Evolutionary conservation across 2,113 vertebrate genomes (phyloP), one percentile per base, ranked within the genome.

Genomic region (Ivindomyrus marchei): DNA sequence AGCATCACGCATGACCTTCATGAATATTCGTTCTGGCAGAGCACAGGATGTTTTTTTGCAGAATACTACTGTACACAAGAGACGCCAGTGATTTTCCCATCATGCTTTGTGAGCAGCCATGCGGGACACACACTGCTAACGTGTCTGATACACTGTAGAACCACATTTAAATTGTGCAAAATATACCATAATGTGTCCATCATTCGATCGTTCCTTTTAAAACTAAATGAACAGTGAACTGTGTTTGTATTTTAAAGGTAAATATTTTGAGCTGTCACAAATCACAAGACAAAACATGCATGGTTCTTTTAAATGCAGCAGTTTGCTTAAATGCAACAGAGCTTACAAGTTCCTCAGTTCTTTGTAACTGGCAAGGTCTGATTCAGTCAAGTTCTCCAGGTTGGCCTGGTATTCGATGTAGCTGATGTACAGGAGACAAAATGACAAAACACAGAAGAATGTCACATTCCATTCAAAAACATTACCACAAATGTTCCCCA

Each of bases 281-380:
- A 86, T 70, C 27, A 86, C 15, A 50, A 50, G 45, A 53, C n/a
- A 31, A 86, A 86, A 53, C n/a, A 87, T 36, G 36, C n/a, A 56
- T n/a, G 13, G 86, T 5, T 47, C 21, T 49, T 46, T 45, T 49
- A 85, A 47, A 46, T 21, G 83, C 21, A 46, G 6, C 17, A 49
- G 21, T 49, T 85, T 49, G 36, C 19, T 80, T 42, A 80, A 80
- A 50, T 49, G 46, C 83, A 47, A 70, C 17, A 88, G 19, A 89
- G 95, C 97, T 98, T 93, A 98, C 98, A 98, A 96, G 92, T 96
- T 97, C 93, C 95, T 96, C 91, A 98, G 96, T 87, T 97, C 94
- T 93, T 92, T 92, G 95, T 98, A 97, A 95, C 92, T 93, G 58
- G 88, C 92, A 42, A 97, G 95, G 94, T 98, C 97, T 0, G 56